These are phyloP conservation scores for Halcyon senegalensis DNA, from an alignment of 2,113 vertebrate species.

Conservation along the genomic window DNA sequence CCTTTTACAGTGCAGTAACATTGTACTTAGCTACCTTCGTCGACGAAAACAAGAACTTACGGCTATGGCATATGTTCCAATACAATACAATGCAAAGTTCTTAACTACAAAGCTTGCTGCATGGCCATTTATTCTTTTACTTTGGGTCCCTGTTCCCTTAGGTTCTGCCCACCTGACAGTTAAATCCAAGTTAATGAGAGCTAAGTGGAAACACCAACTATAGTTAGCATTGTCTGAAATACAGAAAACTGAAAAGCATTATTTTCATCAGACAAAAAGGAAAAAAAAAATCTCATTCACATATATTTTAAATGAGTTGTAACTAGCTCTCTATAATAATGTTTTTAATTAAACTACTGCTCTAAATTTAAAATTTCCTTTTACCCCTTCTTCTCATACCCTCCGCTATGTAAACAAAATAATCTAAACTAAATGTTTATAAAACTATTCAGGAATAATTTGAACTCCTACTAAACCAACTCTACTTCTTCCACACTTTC, in stretches of 20 bases:
- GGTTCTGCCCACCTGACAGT: background rate
- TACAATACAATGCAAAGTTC: background rate
- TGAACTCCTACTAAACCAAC: background rate
- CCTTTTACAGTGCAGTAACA: conserved; percentile 5
- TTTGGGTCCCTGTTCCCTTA: background rate
- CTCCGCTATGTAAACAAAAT: background rate
- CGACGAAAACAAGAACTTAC: background rate
- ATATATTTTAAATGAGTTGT: background rate
- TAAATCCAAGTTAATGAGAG: conserved; percentile 30
- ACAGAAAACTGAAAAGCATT: background rate
- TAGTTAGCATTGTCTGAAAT: background rate
- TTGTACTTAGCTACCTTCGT: conserved; percentile 16
- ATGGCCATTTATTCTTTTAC: background rate
- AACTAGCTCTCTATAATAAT: conserved; percentile 41
- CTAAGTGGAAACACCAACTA: background rate
- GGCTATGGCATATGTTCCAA: background rate
- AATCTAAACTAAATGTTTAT: background rate
- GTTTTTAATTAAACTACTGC: conserved; percentile 50
- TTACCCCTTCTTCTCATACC: background rate
- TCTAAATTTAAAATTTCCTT: conserved; percentile 7
- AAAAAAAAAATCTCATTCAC: background rate
- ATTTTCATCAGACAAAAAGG: background rate
- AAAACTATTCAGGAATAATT: background rate
- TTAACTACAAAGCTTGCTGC: conserved; percentile 21
- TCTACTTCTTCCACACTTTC: background rate